Base-by-base conservation (phyloP, 1,140 invertebrate species). In the Anastatus disparis region DNA sequence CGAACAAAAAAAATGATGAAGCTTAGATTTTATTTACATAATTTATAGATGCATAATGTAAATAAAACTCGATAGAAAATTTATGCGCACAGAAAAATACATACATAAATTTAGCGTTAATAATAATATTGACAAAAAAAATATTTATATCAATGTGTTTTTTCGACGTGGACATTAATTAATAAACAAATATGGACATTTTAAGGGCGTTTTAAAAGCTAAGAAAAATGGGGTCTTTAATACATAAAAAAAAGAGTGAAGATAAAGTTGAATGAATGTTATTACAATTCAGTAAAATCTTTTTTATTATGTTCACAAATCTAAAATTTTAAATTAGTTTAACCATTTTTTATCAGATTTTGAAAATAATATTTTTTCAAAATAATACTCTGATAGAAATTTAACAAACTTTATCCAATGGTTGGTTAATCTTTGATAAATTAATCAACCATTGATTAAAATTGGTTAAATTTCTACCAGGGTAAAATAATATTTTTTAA, bases 21-120 rank as follows among this genome's bases (percentile, higher is more conserved):
- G 59, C 71, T 40, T 64, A 62, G 52, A 15, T 53, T 74, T 74
- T 72, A 70, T n/a, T n/a, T n/a, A n/a, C n/a, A n/a, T n/a, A n/a
- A 38, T 71, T 64, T 22, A 55, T 46, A 50, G 2, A 20, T 7
- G 29, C 52, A 42, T 55, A 44, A n/a, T 72, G 63, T 72, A 67
- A 55, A 66, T 67, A 67, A 56, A n/a, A 29, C 0, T 55, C 42
- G 13, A 46, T 40, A 59, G 24, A 13, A 66, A n/a, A 63, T 70
- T 66, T 67, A 66, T 40, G 35, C 56, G 63, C 52, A 65, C 44
- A 65, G 9, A n/a, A 44, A 26, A 17, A 52, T 71, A 44, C 27
- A 53, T 44, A 35, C 29, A 61, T 50, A 24, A 24, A 50, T 66
- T 52, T 67, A 72, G 65, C 26, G 29, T 62, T 55, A 48, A 52